Conservation (phyloP, 2,797 vertebrate genomes). For the Notolepis coatsorum region DNA sequence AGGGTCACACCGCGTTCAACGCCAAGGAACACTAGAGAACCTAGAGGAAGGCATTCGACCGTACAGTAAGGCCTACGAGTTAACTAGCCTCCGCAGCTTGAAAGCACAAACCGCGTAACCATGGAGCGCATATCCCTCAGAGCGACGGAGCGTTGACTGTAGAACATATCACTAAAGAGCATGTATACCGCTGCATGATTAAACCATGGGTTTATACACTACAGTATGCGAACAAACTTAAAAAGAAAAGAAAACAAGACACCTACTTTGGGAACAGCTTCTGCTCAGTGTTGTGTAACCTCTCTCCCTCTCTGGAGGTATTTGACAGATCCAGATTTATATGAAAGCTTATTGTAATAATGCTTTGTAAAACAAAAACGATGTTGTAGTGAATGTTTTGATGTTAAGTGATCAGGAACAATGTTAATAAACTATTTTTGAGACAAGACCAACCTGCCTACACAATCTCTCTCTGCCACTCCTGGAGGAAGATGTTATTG, state of each 20-base stretch:
- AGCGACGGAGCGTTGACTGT: slow-evolving; percentile 33
- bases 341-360: slow-evolving; percentile 66
- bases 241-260: not conserved
- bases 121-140: slow-evolving; percentile 33
- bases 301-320: slow-evolving; percentile 58
- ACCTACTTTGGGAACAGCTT: slow-evolving; percentile 56
- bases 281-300: slow-evolving; percentile 58
- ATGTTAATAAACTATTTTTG: slow-evolving; percentile 83
- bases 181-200: slow-evolving; percentile 59
- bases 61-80: not conserved
- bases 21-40: slow-evolving; percentile 22
- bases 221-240: not conserved
- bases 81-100: not conserved
- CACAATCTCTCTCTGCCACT: not conserved
- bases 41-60: not conserved
- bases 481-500: not conserved
- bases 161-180: slow-evolving; percentile 50
- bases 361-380: slow-evolving; percentile 68
- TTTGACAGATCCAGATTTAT: slow-evolving; percentile 73
- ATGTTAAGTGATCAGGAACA: slow-evolving; percentile 67
- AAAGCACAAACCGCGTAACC: slow-evolving; percentile 10
- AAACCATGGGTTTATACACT: slow-evolving; percentile 37
- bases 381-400: slow-evolving; percentile 71
- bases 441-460: slow-evolving; percentile 46
- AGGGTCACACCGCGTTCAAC: slow-evolving; percentile 3